Base-by-base conservation (phyloP, 1,140 invertebrate species). In the Microplitis mediator region DNA sequence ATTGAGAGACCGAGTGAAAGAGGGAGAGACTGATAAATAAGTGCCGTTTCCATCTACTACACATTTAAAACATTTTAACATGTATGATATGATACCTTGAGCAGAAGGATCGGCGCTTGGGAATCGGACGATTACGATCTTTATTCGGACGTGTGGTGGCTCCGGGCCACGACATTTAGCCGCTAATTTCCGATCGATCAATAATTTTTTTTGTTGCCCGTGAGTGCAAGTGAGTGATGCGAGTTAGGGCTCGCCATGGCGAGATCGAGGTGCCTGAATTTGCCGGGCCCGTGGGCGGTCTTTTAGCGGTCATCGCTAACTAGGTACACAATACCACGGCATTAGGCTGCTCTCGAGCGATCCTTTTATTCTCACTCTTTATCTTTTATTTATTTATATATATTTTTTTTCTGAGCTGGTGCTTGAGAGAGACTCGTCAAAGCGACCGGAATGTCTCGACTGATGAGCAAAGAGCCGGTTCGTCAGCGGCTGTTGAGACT, bases 141-240 rank as follows among this genome's bases (percentile, higher is more conserved):
- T 82, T 79, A 81, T 80, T 84, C 75, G 76, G 78, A 83, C 81
- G 81, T 83, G 83, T 85, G 81, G 78, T 81, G 73, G 77, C 82
- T 81, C 77, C 77, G 79, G 80, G 78, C 74, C 71, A 13, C 76
- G 84, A 80, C 78, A 83, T 84, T 86, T 86, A 86, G 80, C 81
- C 81, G 71, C 84, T 85, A 86, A 86, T 86, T 86, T 84, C 78
- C 82, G 83, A 86, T 86, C 84, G 83, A 85, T 85, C 84, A 84
- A 83, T 77, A 76, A 82, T 81, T 79, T 81, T 79, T 50, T 60
- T 74, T 45, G 50, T 39, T 58, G n/a, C 69, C 58, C 65, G 16
- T 16, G 56, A 72, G 58, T 63, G 60, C 9, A 45, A 72, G 58
- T 63, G 60, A 69, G 56, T 68, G 51, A 72, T 72, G 63, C 14